These are phyloP conservation scores for Chromobotia macracanthus DNA, from an alignment of 2,797 vertebrate genomes.

Conservation along the genomic window DNA sequence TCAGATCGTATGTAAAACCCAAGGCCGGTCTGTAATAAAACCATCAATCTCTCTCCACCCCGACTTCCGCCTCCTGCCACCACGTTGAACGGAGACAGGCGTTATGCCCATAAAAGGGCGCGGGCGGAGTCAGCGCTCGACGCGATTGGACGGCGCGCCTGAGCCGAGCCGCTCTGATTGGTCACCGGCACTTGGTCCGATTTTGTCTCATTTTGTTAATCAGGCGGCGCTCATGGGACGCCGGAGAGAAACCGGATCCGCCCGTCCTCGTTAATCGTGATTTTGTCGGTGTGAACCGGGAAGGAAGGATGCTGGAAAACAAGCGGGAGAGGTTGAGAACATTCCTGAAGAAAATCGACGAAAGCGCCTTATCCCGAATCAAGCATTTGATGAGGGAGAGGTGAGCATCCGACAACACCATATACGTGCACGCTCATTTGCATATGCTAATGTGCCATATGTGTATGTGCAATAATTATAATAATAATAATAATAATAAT, in stretches of 20 bases:
- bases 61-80: not conserved
- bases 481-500: too few species aligned
- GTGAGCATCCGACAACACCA: slow-evolving; percentile 60
- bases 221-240: slow-evolving; percentile 51
- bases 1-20: not conserved
- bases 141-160: slow-evolving; percentile 71
- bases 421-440: not conserved
- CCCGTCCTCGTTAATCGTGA: not conserved
- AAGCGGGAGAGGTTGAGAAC: slow-evolving; percentile 81
- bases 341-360: slow-evolving; percentile 81
- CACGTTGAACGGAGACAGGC: slow-evolving; percentile 21
- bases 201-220: slow-evolving; percentile 77
- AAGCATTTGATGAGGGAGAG: slow-evolving; percentile 84
- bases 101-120: slow-evolving; percentile 65
- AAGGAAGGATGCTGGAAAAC: slow-evolving; percentile 82
- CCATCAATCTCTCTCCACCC: not conserved
- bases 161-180: slow-evolving; percentile 78
- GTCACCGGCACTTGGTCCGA: slow-evolving; percentile 75
- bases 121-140: slow-evolving; percentile 63
- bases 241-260: slow-evolving; percentile 53
- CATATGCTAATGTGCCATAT: not conserved
- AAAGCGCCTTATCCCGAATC: slow-evolving; percentile 79
- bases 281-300: slow-evolving; percentile 39
- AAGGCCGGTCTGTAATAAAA: not conserved
- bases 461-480: too few species aligned